Conservation (phyloP, 37 sponge, comb jelly and placozoan genomes). For the Bolinopsis microptera region DNA sequence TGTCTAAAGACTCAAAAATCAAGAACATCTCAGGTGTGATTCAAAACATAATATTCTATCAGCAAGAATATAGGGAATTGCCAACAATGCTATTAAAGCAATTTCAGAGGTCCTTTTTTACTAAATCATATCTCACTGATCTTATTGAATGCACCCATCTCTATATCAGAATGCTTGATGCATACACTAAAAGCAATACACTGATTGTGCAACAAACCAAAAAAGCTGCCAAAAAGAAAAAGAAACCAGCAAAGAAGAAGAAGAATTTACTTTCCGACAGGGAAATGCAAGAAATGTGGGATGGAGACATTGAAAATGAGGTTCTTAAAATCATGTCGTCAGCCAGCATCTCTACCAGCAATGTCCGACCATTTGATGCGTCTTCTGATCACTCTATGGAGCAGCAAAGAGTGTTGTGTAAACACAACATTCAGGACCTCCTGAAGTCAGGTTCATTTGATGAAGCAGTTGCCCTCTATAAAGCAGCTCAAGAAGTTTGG, state of each 20-base stretch:
- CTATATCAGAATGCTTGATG: constrained; percentile 65
- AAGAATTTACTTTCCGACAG: constrained; percentile 27
- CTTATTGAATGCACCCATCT: constrained; percentile 50
- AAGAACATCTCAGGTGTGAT: constrained; percentile 22
- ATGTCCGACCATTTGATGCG: constrained; percentile 45
- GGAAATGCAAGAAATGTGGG: constrained; percentile 61
- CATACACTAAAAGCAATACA: constrained; percentile 32
- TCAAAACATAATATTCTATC: constrained; percentile 60
- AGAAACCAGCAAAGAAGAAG: constrained; percentile 26
- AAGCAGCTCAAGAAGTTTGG: constrained; percentile 63
- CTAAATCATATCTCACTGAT: constrained; percentile 37
- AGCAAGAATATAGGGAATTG: constrained; percentile 58
- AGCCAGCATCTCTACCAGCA: constrained; percentile 9
- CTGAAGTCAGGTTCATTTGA: constrained; percentile 48
- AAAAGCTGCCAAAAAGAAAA: neutral
- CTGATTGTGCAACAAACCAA: constrained; percentile 52
- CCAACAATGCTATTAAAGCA: constrained; percentile 43
- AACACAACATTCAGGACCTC: constrained; percentile 55
- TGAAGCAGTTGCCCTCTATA: constrained; percentile 39
- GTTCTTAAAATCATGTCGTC: neutral
- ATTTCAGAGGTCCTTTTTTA: neutral
- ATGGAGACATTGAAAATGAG: constrained; percentile 52
- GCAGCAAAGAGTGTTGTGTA: constrained; percentile 45
- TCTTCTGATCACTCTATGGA: constrained; percentile 48
- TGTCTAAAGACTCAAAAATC: constrained; percentile 10